A percentile compares a stretch with the other conserved stretches of the same genome.
phyloP scores from a whole-genome alignment of 1,140 invertebrate genomes.

The Macrosteles quadrilineatus region DNA sequence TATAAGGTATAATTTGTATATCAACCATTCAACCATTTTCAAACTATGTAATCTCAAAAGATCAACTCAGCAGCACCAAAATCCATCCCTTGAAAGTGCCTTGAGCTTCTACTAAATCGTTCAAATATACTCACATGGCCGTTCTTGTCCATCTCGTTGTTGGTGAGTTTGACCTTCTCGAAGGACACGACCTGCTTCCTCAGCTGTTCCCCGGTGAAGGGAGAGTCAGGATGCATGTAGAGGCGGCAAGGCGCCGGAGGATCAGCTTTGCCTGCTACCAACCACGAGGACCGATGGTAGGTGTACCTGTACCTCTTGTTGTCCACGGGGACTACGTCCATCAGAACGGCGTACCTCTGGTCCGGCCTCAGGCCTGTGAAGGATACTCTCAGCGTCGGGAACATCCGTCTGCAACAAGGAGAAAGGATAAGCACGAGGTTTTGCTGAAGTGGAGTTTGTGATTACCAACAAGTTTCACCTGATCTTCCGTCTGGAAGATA shows the following conservation, averaged over 20 bases:
- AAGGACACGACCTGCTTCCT: constrained; percentile 97
- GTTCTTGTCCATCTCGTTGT: constrained; percentile 96
- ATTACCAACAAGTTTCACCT: no score
- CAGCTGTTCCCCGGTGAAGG: constrained; percentile 94
- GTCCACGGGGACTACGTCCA: constrained; percentile 97
- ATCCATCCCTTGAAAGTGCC: no score
- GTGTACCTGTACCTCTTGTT: constrained; percentile 98
- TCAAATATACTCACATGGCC: constrained; percentile 45
- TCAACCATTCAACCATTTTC: no score
- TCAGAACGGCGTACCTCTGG: constrained; percentile 84
- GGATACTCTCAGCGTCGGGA: constrained; percentile 92
- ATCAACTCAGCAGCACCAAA: no score
- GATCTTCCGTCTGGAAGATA: no score
- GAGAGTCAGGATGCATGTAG: constrained; percentile 97
- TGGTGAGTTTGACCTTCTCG: constrained; percentile 99
- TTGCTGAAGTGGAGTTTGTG: neutral
- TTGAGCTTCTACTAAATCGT: no score
- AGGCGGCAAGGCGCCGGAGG: constrained; percentile 91
- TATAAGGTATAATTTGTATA: no score
- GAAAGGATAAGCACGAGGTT: neutral
- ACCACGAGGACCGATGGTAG: constrained; percentile 96
- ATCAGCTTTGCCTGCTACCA: constrained; percentile 98
- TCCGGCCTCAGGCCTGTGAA: constrained; percentile 78
- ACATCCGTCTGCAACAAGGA: constrained; percentile 93
- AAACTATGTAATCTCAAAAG: no score